A percentile compares a stretch with the other conserved stretches of the same genome.
These are phyloP conservation scores for Branchipolynoe longqiensis DNA, from an alignment of 2,888 invertebrate species.

Conservation along the genomic window DNA sequence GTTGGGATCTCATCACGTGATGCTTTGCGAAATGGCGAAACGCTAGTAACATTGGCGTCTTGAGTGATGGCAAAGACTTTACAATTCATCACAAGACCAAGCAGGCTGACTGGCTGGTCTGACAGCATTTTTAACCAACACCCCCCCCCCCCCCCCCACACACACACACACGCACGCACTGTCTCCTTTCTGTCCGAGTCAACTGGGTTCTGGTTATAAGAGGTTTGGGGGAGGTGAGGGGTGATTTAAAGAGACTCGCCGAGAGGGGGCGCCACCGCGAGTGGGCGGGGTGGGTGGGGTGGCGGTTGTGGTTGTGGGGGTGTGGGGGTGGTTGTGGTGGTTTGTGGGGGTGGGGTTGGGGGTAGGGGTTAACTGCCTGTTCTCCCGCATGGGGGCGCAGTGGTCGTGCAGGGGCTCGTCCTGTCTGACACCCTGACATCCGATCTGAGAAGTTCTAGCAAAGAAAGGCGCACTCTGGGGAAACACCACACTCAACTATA, in stretches of 20 bases:
- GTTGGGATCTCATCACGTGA: no score
- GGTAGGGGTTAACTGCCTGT: not conserved
- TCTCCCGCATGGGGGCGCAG: not conserved
- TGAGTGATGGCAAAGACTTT: slow-evolving; percentile 16
- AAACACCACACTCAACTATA: no score
- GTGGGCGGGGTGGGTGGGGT: no score
- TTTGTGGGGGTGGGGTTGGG: not conserved
- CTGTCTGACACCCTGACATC: not conserved
- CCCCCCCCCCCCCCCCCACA: not conserved
- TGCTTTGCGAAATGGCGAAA: no score
- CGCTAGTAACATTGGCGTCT: no score
- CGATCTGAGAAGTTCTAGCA: no score
- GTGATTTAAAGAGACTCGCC: slow-evolving; percentile 33
- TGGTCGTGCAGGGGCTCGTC: not conserved
- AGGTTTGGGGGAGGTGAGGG: not conserved
- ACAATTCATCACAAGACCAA: slow-evolving; percentile 23
- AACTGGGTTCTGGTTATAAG: not conserved
- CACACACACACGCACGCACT: no score
- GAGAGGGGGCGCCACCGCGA: no score
- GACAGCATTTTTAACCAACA: slow-evolving; percentile 15
- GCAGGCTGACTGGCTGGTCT: not conserved
- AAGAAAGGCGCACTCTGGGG: no score
- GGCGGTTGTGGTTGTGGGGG: no score
- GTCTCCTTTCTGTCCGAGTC: slow-evolving; percentile 14
- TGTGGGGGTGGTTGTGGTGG: not conserved